Evolutionary conservation across 2,888 invertebrate species (phyloP), one percentile per base, ranked within the genome.

Genomic region (Monopis laevigella): DNA sequence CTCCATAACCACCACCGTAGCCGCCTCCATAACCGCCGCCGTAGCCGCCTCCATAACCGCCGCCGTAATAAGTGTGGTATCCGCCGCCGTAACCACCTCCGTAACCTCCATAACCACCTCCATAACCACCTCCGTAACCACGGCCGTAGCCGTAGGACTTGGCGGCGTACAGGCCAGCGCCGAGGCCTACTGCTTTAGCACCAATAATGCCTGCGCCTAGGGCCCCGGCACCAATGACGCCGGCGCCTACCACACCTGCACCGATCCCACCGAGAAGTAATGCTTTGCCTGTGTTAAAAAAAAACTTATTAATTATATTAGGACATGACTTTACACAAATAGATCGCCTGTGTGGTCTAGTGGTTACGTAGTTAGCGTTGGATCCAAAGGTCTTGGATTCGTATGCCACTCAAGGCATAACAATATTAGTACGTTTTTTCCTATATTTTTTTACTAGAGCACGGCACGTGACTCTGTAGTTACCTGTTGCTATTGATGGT

Each of bases 171-270:
- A 74, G 51, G 2, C 77, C 77, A 19, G 65, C 44, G 18, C 44
- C 40, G 6, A 40, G 3, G 16, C 44, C 40, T n/a, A 40, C 17
- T 19, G 45, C 66, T 42, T 65, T 65, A 46, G 63, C 68, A 2
- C 71, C 71, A 8, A 72, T 35, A 1, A 64, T 50, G 21, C 73
- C 74, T 4, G 69, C 72, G 1, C 75, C 75, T 2, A 75, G 45
- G 0, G 65, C 44, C 10, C 70, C 71, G 3, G 62, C 69, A 10
- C 66, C 71, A 2, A 70, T 45, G 1, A 56, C 54, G 1, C 65
- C 66, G 0, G 57, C 60, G 2, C 71, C 71, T 8, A 72, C 34
- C 1, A 64, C 51, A 26, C 73, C 74, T 3, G 69, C 71, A 1
- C 66, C 71, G 2, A 70, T 45, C 1, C 56, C 54, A 1, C 65